Evolutionary conservation across 2,888 invertebrate genomes (phyloP).

Genomic region (Hydriomena furcata): DNA sequence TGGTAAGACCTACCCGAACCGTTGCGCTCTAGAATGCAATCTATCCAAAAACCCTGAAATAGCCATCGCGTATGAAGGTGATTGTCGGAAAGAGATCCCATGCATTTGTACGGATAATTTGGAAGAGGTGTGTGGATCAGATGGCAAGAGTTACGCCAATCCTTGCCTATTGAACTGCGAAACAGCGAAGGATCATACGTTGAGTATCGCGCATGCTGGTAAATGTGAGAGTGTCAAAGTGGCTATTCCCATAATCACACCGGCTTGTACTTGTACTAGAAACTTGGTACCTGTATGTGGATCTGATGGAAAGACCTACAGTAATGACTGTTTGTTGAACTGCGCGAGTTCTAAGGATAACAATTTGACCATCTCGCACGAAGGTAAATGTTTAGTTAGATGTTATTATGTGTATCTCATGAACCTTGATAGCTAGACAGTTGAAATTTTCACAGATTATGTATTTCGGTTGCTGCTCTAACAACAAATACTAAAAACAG

Average conservation of each 20-base stretch:
- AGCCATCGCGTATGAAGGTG: constrained; percentile 14
- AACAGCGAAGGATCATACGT: not conserved
- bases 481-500: too few relatives aligned
- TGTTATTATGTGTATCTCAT: too few relatives aligned
- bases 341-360: constrained; percentile 17
- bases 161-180: constrained; percentile 1
- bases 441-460: too few relatives aligned
- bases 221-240: not conserved
- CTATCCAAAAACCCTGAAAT: constrained; percentile 8
- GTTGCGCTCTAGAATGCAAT: constrained; percentile 17
- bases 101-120: constrained; percentile 6
- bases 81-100: not conserved
- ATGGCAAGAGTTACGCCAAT: constrained; percentile 5
- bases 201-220: not conserved
- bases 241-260: not conserved
- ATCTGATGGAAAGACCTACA: constrained; percentile 3
- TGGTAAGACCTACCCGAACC: constrained; percentile 23
- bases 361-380: constrained; percentile 26
- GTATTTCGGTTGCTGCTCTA: too few relatives aligned
- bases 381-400: constrained; percentile 39
- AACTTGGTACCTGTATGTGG: constrained; percentile 21
- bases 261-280: constrained; percentile 27
- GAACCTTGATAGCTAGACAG: too few relatives aligned
- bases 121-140: constrained; percentile 3
- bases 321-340: constrained; percentile 2